phyloP scores from a whole-genome alignment of 2,797 vertebrate genomes.

The Coreius guichenoti region DNA sequence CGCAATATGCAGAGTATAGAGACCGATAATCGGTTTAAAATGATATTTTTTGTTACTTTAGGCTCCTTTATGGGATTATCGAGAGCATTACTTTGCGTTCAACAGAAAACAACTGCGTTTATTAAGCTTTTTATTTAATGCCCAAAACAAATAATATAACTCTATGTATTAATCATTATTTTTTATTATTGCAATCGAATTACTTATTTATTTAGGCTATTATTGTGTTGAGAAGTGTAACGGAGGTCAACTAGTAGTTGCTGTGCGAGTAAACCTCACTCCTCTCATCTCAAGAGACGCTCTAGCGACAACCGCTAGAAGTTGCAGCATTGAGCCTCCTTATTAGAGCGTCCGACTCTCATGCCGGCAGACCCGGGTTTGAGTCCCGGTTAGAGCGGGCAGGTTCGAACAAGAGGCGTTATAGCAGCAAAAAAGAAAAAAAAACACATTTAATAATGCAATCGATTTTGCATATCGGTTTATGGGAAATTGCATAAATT shows the following conservation, averaged over 20 bases:
- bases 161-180: not conserved
- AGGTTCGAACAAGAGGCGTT: too few relatives aligned
- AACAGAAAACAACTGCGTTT: not conserved
- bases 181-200: not conserved
- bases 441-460: not conserved
- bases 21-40: not conserved
- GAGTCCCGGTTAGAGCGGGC: too few relatives aligned
- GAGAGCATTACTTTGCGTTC: not conserved
- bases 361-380: too few relatives aligned
- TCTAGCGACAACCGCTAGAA: too few relatives aligned
- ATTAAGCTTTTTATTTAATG: not conserved
- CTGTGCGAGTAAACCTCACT: too few relatives aligned
- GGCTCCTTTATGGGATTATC: not conserved
- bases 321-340: too few relatives aligned
- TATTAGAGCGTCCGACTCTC: too few relatives aligned
- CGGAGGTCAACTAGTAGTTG: too few relatives aligned
- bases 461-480: not conserved
- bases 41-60: not conserved
- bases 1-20: not conserved
- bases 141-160: not conserved
- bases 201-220: not conserved
- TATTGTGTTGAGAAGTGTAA: too few relatives aligned
- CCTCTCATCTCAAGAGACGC: too few relatives aligned
- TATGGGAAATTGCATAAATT: not conserved
- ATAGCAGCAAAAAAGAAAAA: not conserved